A percentile compares a stretch with the other conserved stretches of the same genome.
These are phyloP conservation scores for Hetaerina americana DNA, from an alignment of 1,140 invertebrate species.

Conservation along the genomic window DNA sequence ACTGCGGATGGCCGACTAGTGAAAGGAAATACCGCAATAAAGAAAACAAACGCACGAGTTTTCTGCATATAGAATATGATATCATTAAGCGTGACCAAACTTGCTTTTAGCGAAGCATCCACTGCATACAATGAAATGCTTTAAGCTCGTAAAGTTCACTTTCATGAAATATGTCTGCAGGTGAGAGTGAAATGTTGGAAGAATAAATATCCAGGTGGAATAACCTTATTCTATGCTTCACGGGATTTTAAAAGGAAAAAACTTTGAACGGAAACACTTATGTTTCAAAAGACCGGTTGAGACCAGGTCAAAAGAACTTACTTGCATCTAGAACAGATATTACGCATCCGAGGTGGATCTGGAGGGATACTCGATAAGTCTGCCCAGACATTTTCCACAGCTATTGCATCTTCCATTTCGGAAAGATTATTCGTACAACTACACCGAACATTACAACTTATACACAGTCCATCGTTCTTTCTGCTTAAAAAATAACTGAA, in stretches of 20 bases:
- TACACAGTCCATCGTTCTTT: too few relatives aligned
- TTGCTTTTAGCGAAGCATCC: too few relatives aligned
- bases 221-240: slow-evolving; percentile 5
- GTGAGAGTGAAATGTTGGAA: too few relatives aligned
- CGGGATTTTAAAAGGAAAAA: neutral
- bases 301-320: too few relatives aligned
- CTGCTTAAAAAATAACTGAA: too few relatives aligned
- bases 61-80: too few relatives aligned
- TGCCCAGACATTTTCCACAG: slow-evolving; percentile 40
- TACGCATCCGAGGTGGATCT: slow-evolving; percentile 56
- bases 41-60: slow-evolving; percentile 3
- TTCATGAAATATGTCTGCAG: neutral
- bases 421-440: too few relatives aligned
- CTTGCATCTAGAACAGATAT: slow-evolving; percentile 55
- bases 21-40: neutral
- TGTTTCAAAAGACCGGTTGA: too few relatives aligned
- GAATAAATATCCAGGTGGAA: neutral
- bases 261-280: slow-evolving; percentile 23
- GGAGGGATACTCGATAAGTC: slow-evolving; percentile 55
- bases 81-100: too few relatives aligned
- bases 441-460: too few relatives aligned
- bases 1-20: slow-evolving; percentile 66
- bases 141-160: too few relatives aligned
- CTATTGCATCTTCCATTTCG: neutral
- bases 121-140: too few relatives aligned